Evolutionary conservation across 2,113 vertebrate species (phyloP), one percentile per base, ranked within the genome.

Genomic region (Hystrix cristata): DNA sequence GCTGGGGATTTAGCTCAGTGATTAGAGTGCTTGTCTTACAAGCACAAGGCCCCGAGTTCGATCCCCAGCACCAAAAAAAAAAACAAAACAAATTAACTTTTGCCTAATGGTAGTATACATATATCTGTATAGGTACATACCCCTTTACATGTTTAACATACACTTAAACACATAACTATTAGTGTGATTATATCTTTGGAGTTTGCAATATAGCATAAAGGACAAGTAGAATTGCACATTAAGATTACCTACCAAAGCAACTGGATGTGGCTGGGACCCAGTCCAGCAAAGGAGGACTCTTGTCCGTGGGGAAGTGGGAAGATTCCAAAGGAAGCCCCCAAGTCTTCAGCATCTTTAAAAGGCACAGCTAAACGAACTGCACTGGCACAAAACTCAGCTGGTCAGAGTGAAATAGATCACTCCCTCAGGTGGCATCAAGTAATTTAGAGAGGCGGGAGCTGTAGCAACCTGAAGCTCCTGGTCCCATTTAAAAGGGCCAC

Each of bases 181-280:
- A 27, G 67, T 95, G 87, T 97, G 89, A 80, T 94, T 92, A 69
- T 96, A 6, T 94, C 92, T 96, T 95, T 97, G 95, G 92, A 90
- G 79, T 97, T 97, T 96, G 97, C 96, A 96, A 59, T 96, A 57
- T 48, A 65, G 96, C 78, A 0, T 2, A 90, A 98, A 96, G 94
- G 97, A 97, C 88, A 94, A 64, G 62, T 23, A 59, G 97, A 94
- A 95, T 82, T 93, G 98, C 93, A 94, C 7, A 29, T 95, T 91
- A 95, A 98, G 94, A 91, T 98, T 93, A 48, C 93, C 96, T 96
- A 62, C 92, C 91, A 97, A 86, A 95, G 96, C 43, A 87, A 7
- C 87, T 55, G 12, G 34, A 43, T 34, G 34, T 91, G 57, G 51
- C 89, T 85, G 84, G 89, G 90, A 93, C 51, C 67, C 83, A 76